Evolutionary conservation across 2,113 vertebrate genomes (phyloP).

Genomic region (Furnarius figulus): DNA sequence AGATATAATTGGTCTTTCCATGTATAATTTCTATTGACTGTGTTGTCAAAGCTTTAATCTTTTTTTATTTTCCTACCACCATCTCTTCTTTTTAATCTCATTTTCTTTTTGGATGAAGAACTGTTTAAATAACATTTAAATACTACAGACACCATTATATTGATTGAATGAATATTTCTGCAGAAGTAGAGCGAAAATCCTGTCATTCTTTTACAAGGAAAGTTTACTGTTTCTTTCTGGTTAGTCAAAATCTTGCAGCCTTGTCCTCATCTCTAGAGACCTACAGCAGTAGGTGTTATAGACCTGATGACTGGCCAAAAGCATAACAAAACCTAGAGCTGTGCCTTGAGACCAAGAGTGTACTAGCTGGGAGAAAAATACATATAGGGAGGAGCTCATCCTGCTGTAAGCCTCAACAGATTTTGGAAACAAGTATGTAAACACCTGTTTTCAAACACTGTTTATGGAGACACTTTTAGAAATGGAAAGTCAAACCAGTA

Average conservation of each 20-base stretch:
- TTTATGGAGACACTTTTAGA: background rate
- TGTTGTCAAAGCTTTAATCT: background rate
- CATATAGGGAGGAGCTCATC: background rate
- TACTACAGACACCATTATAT: background rate
- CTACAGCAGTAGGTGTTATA: background rate
- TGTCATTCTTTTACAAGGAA: background rate
- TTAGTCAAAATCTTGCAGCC: background rate
- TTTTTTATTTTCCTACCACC: background rate
- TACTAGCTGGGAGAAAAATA: background rate
- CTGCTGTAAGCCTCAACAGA: background rate
- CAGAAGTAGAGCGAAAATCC: background rate
- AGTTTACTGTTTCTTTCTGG: background rate
- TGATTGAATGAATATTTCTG: background rate
- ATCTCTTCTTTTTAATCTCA: background rate
- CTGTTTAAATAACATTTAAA: background rate
- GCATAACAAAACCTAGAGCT: background rate
- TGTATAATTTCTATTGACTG: background rate
- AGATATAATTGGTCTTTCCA: background rate
- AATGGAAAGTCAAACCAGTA: background rate
- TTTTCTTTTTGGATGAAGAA: background rate
- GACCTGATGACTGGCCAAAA: background rate
- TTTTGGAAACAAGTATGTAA: slow-evolving; percentile 6
- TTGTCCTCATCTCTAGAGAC: background rate
- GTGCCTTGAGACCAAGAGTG: background rate
- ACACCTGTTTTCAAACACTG: background rate